Percentiles rank a stretch among this genome's conserved stretches.
These are phyloP conservation scores for Fringilla coelebs DNA, from an alignment of 2,797 vertebrate species.

Conservation along the genomic window DNA sequence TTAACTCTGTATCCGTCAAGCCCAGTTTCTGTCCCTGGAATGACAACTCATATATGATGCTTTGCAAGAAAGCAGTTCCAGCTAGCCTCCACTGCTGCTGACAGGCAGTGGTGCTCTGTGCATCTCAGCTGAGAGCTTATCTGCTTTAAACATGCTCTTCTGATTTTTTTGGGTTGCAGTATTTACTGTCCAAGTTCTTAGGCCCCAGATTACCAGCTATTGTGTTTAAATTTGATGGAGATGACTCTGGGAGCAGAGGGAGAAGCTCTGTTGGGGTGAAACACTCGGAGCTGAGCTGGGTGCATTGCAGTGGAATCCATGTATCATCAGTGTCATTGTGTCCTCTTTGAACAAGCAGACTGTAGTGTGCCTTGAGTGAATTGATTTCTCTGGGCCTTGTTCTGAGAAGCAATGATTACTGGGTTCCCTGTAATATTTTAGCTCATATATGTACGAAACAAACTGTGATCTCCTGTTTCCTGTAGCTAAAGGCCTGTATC, in stretches of 20 bases:
- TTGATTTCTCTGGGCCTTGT: conserved; percentile 27
- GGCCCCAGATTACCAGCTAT: not conserved
- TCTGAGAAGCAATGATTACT: conserved; percentile 39
- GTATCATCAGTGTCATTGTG: not conserved
- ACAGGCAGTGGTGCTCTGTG: not conserved
- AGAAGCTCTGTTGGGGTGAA: not conserved
- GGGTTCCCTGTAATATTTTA: not conserved
- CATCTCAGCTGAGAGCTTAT: not conserved
- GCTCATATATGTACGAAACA: not conserved
- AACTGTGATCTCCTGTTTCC: not conserved
- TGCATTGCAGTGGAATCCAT: not conserved
- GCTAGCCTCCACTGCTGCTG: not conserved
- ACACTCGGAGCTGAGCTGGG: not conserved
- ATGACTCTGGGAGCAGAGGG: not conserved
- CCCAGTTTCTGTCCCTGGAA: not conserved
- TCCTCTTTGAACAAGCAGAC: not conserved
- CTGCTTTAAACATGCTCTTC: not conserved
- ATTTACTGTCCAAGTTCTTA: not conserved
- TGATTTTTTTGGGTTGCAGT: not conserved
- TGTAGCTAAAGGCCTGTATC: not conserved
- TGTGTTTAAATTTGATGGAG: not conserved
- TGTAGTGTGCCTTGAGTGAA: conserved; percentile 8
- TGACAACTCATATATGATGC: not conserved
- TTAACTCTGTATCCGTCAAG: not conserved
- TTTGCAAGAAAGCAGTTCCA: not conserved